Evolutionary conservation across 2,888 invertebrate species (phyloP), one percentile per base, ranked within the genome.

Genomic region (Habroteleia sp.): DNA sequence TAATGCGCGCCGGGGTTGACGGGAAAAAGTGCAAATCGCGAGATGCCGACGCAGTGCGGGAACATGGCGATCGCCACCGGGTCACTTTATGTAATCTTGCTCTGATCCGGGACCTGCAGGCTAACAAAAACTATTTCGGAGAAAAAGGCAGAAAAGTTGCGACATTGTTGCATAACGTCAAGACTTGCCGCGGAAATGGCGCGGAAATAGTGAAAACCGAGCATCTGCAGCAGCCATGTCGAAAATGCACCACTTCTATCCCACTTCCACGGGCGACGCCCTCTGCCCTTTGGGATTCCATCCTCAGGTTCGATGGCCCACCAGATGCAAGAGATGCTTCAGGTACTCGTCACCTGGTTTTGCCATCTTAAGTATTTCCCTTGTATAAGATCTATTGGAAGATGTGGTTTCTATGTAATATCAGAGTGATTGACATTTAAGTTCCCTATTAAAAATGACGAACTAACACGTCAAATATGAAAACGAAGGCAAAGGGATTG

Each of bases 271-370:
- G 89, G 94, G 94, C 83, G 97, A 97, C 89, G 95, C 96, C 77
- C 89, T 97, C 82, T 97, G 97, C 89, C 97, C 96, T 76, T 90
- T 97, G 87, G 97, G 97, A 39, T 97, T 97, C 89, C 96, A 97
- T 90, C 97, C 97, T 71, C 97, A 97, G 90, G 96, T 96, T 81
- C 93, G 96, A 84, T 96, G 96, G 95, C 97, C 97, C 44, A 96
- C 96, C 65, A 92, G 96, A 84, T 97, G 97, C 90, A 97, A 97
- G 90, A 91, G 97, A 82, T 97, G 97, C 89, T 97, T 96, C 91
- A 92, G 94, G 92, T 93, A 82, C n/a, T n/a, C n/a, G n/a, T n/a
- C n/a, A n/a, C n/a, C n/a, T n/a, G n/a, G n/a, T n/a, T n/a, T n/a
- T n/a, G n/a, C n/a, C n/a, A n/a, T n/a, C n/a, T n/a, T n/a, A n/a